Percentiles rank a stretch among this genome's conserved stretches.
These are phyloP conservation scores for Pimephales promelas DNA, from an alignment of 2,113 vertebrate species.

Conservation along the genomic window DNA sequence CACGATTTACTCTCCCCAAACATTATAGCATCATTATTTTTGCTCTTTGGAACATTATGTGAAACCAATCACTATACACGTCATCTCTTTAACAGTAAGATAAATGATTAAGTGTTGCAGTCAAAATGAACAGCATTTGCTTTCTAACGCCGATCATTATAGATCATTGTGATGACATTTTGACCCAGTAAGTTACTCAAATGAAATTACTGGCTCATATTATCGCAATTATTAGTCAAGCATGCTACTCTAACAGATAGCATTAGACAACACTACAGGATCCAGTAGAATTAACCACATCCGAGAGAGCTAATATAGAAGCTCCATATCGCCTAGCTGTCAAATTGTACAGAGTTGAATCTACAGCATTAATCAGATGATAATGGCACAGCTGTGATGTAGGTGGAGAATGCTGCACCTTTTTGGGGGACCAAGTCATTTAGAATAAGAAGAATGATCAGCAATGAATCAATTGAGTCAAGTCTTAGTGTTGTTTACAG, in stretches of 20 bases:
- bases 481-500: neutral
- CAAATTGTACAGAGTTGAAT: neutral
- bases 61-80: neutral
- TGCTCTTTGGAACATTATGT: neutral
- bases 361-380: slow-evolving; percentile 4
- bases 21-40: neutral
- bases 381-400: neutral
- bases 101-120: neutral
- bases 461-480: neutral
- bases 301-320: slow-evolving; percentile 39
- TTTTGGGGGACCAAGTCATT: neutral
- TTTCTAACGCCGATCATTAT: neutral
- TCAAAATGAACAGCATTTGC: neutral
- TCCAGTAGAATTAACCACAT: slow-evolving; percentile 33
- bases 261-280: slow-evolving; percentile 59
- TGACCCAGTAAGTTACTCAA: slow-evolving; percentile 46
- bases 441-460: neutral
- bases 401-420: neutral
- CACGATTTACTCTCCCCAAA: neutral
- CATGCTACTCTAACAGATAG: slow-evolving; percentile 62
- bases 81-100: neutral
- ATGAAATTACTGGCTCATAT: slow-evolving; percentile 67
- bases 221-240: slow-evolving; percentile 75
- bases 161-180: slow-evolving; percentile 55
- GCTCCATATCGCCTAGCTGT: neutral